Evolutionary conservation across 2,888 invertebrate genomes (phyloP).

Genomic region (Thymelicus acteon): DNA sequence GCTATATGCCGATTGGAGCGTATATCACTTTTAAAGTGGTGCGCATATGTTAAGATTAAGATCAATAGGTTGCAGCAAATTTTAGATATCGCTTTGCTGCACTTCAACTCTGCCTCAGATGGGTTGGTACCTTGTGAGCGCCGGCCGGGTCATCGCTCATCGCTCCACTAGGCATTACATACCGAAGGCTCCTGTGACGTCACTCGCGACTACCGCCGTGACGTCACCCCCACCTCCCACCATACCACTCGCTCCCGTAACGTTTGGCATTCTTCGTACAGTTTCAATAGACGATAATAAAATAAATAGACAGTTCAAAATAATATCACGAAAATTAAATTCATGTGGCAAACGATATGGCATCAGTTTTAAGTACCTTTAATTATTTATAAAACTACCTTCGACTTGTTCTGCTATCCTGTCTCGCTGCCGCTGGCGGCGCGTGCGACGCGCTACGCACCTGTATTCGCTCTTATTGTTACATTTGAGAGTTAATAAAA

Average conservation of each 20-base stretch:
- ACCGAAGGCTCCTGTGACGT: constrained; percentile 76
- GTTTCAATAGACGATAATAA: constrained; percentile 68
- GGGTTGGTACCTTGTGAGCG: constrained; percentile 30
- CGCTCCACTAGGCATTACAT: constrained; percentile 64
- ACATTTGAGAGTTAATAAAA: constrained; percentile 58
- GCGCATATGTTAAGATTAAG: neutral
- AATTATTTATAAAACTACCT: constrained; percentile 62
- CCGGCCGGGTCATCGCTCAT: constrained; percentile 65
- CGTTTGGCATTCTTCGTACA: constrained; percentile 63
- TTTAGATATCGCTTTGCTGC: neutral
- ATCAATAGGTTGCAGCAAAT: neutral
- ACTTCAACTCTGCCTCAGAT: neutral
- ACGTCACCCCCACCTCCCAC: constrained; percentile 60
- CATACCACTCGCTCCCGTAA: constrained; percentile 59
- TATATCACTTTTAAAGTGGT: neutral
- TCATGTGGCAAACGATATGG: constrained; percentile 83
- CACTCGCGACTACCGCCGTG: constrained; percentile 77
- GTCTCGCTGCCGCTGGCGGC: constrained; percentile 6
- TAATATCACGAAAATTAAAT: constrained; percentile 78
- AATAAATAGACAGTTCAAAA: constrained; percentile 73
- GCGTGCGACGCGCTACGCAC: constrained; percentile 35
- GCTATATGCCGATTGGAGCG: neutral
- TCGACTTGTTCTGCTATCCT: constrained; percentile 48
- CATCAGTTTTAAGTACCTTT: constrained; percentile 82
- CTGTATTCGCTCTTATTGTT: constrained; percentile 55